phyloP scores from a whole-genome alignment of 2,113 vertebrate genomes.

The Bubo blakistoni region DNA sequence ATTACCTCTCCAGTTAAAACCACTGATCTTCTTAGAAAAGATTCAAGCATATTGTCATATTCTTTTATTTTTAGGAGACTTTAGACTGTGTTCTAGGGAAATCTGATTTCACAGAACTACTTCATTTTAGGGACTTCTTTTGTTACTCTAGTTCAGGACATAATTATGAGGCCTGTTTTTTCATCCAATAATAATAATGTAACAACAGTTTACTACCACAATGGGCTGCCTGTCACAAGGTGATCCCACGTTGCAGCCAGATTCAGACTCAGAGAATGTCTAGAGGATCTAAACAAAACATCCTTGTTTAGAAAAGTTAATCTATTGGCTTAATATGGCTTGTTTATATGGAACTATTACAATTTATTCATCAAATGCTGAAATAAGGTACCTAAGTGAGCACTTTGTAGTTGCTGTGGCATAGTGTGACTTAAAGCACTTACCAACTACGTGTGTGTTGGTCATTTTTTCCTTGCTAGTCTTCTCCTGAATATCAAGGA shows the following conservation, averaged over 20 bases:
- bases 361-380: not conserved
- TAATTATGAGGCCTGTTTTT: not conserved
- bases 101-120: not conserved
- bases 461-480: not conserved
- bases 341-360: not conserved
- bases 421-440: not conserved
- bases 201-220: not conserved
- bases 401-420: not conserved
- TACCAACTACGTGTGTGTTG: fast-evolving
- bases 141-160: not conserved
- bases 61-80: not conserved
- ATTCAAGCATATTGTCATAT: not conserved
- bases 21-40: not conserved
- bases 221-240: not conserved
- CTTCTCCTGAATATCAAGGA: not conserved
- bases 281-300: not conserved
- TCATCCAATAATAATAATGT: not conserved
- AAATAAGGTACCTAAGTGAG: not conserved
- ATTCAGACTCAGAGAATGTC: not conserved
- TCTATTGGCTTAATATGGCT: not conserved
- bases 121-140: not conserved
- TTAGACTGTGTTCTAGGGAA: not conserved
- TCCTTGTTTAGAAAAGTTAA: not conserved
- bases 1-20: not conserved
- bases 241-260: not conserved